Percentiles rank a stretch among this genome's conserved stretches.
phyloP scores from a whole-genome alignment of 2,113 vertebrate species.

The Silurus meridionalis region DNA sequence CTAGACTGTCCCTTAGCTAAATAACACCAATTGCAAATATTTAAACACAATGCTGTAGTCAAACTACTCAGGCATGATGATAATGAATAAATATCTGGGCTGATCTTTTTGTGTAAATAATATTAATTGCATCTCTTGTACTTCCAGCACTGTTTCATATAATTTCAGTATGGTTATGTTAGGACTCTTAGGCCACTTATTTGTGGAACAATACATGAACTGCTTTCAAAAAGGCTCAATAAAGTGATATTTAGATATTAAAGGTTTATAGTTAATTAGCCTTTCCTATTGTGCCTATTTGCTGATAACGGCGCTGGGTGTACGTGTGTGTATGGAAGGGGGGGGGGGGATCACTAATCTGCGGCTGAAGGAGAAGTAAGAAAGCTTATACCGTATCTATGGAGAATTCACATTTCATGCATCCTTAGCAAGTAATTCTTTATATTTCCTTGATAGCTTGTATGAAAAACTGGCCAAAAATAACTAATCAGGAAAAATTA shows the following conservation, averaged over 20 bases:
- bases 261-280: constrained; percentile 51
- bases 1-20: background rate
- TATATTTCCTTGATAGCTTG: constrained; percentile 62
- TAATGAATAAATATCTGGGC: background rate
- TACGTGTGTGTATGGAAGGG: too few relatives aligned
- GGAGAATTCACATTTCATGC: constrained; percentile 59
- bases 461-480: constrained; percentile 62
- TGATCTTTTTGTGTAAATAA: background rate
- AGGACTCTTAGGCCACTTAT: background rate
- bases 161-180: background rate
- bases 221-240: constrained; percentile 26
- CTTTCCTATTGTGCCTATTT: constrained; percentile 40
- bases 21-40: background rate
- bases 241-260: constrained; percentile 49
- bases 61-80: background rate
- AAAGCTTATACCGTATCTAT: constrained; percentile 46
- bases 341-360: constrained; percentile 44
- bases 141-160: background rate
- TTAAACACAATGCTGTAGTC: background rate
- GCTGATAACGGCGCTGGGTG: constrained; percentile 31
- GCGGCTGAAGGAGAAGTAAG: constrained; percentile 41
- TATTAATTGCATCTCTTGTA: background rate
- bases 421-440: constrained; percentile 69
- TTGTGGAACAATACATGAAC: constrained; percentile 6
- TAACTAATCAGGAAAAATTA: constrained; percentile 70